Evolutionary conservation across 2,888 invertebrate genomes (phyloP).

Genomic region (Mythimna pallens): DNA sequence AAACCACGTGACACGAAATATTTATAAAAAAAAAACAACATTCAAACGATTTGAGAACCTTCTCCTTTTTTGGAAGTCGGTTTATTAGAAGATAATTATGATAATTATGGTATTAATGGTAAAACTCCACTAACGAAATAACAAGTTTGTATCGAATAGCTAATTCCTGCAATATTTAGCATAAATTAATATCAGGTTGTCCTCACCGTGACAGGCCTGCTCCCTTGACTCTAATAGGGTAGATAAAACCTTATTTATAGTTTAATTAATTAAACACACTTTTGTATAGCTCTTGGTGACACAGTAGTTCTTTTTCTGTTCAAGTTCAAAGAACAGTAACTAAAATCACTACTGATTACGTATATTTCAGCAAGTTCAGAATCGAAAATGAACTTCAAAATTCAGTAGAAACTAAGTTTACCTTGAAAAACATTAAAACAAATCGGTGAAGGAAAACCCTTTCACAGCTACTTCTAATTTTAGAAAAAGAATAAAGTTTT

Average conservation of each 20-base stretch:
- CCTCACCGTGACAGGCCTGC: conserved; percentile 30
- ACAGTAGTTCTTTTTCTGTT: conserved; percentile 3
- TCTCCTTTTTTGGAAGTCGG: too few species aligned
- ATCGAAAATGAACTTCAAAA: neutral
- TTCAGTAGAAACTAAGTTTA: neutral
- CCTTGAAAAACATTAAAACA: neutral
- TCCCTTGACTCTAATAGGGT: conserved; percentile 38
- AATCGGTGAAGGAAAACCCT: too few species aligned
- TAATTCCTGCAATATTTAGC: conserved; percentile 43
- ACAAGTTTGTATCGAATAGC: conserved; percentile 5
- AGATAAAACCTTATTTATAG: conserved; percentile 44
- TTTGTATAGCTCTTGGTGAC: conserved; percentile 6
- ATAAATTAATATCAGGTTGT: conserved; percentile 34
- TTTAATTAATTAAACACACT: conserved; percentile 27
- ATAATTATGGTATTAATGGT: neutral
- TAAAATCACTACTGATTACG: neutral
- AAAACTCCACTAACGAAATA: conserved; percentile 10
- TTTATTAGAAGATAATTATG: neutral
- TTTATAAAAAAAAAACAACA: too few species aligned
- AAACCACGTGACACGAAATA: too few species aligned
- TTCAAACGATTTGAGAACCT: too few species aligned
- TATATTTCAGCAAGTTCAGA: too few species aligned
- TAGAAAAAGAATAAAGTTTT: too few species aligned
- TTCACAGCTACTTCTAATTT: too few species aligned
- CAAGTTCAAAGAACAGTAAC: conserved; percentile 9